Evolutionary conservation across 2,888 invertebrate species (phyloP).

Genomic region (Panzeria rudis): DNA sequence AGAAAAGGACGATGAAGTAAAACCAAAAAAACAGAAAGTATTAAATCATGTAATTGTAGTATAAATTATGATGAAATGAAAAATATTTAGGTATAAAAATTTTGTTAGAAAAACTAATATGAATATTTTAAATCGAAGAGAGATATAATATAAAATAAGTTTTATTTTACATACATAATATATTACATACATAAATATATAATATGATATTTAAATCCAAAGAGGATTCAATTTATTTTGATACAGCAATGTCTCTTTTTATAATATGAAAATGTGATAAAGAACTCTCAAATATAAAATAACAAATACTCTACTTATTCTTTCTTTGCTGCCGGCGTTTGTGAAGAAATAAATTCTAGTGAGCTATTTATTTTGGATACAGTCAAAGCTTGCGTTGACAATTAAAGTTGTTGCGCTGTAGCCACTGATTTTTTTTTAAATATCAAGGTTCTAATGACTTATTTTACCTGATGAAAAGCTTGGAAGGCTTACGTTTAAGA

Average conservation of each 20-base stretch:
- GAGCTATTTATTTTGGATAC: too few relatives aligned
- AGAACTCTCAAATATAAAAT: background rate
- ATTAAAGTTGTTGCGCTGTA: too few relatives aligned
- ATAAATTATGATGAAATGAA: constrained; percentile 14
- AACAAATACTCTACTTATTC: too few relatives aligned
- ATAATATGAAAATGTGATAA: background rate
- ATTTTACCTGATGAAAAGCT: too few relatives aligned
- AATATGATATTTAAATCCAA: constrained; percentile 1
- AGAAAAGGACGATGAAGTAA: too few relatives aligned
- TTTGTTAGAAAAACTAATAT: background rate
- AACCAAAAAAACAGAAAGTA: constrained; percentile 13
- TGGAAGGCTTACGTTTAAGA: too few relatives aligned
- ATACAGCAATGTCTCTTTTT: background rate
- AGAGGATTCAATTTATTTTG: background rate
- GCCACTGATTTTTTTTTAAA: too few relatives aligned
- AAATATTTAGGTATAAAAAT: constrained; percentile 1
- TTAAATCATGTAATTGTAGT: constrained; percentile 32
- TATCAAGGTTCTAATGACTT: too few relatives aligned
- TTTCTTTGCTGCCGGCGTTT: too few relatives aligned
- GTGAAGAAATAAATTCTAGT: too few relatives aligned
- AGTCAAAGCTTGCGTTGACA: too few relatives aligned
- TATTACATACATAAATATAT: background rate
- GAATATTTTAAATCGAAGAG: background rate
- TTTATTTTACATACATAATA: too few relatives aligned
- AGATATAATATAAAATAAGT: background rate